Evolutionary conservation across 2,797 vertebrate species (phyloP).

Genomic region (Setipinna tenuifilis): DNA sequence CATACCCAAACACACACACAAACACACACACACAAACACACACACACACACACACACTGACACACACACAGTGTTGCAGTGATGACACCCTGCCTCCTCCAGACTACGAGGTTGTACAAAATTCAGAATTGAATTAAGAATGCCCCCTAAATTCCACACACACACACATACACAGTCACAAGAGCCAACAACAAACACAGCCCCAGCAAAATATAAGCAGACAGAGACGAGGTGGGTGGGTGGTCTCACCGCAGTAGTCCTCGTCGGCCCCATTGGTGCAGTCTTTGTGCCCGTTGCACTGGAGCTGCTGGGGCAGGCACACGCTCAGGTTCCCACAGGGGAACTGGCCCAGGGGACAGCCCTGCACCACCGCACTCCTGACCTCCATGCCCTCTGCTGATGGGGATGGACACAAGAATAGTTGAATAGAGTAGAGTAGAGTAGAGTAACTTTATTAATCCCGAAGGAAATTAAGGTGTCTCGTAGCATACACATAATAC

Average conservation of each 20-base stretch:
- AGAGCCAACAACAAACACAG: background rate
- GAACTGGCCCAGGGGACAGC: constrained; percentile 79
- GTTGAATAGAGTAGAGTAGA: background rate
- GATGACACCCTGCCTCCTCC: no score
- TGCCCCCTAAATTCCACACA: no score
- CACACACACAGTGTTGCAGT: no score
- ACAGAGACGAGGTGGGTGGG: background rate
- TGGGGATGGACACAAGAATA: background rate
- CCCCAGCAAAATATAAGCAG: background rate
- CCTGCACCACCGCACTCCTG: constrained; percentile 46
- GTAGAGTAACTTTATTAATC: no score
- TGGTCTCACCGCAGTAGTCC: constrained; percentile 71
- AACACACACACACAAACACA: constrained; percentile 21
- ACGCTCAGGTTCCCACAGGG: constrained; percentile 80
- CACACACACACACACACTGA: constrained; percentile 17
- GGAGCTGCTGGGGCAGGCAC: constrained; percentile 76
- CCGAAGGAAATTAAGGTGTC: no score
- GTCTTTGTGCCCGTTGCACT: constrained; percentile 80
- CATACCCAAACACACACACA: background rate
- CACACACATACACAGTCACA: background rate
- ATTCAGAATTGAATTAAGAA: no score
- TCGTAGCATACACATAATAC: no score
- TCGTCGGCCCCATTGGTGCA: constrained; percentile 82
- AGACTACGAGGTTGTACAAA: no score
- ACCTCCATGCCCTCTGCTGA: constrained; percentile 55